Evolutionary conservation across 2,797 vertebrate species (phyloP).

Genomic region (Podargus strigoides): DNA sequence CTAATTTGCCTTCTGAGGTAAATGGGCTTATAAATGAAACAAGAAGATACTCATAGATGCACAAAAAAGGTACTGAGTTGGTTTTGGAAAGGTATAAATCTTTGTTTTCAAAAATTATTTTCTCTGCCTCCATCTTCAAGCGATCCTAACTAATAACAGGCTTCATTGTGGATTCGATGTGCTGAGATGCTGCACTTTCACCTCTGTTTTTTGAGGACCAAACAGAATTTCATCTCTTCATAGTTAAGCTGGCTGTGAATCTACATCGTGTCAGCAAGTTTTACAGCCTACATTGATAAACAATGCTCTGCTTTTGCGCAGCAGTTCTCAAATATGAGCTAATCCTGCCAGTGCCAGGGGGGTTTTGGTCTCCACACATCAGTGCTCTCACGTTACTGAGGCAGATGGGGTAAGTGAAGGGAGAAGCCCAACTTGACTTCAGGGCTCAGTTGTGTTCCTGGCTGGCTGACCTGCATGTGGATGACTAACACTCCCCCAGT

Average conservation of each 20-base stretch:
- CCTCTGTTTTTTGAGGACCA: constrained; percentile 3
- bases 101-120: neutral
- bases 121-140: neutral
- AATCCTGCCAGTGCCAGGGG: neutral
- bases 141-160: neutral
- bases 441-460: neutral
- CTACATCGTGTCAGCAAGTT: constrained; percentile 31
- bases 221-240: constrained; percentile 22
- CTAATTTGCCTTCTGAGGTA: neutral
- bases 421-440: constrained; percentile 36
- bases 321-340: constrained; percentile 14
- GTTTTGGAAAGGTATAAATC: neutral
- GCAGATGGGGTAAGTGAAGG: constrained; percentile 47
- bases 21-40: constrained; percentile 3
- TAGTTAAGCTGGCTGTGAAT: neutral
- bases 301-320: constrained; percentile 7
- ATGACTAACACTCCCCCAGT: neutral
- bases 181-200: neutral
- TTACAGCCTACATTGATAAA: constrained; percentile 33
- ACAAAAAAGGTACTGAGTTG: neutral
- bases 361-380: constrained; percentile 30
- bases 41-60: neutral
- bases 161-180: neutral
- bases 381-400: constrained; percentile 27
- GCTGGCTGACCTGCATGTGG: constrained; percentile 1